Percentiles rank a stretch among this genome's conserved stretches.
These are phyloP conservation scores for Galerucella pusilla DNA, from an alignment of 2,888 invertebrate genomes.

Conservation along the genomic window DNA sequence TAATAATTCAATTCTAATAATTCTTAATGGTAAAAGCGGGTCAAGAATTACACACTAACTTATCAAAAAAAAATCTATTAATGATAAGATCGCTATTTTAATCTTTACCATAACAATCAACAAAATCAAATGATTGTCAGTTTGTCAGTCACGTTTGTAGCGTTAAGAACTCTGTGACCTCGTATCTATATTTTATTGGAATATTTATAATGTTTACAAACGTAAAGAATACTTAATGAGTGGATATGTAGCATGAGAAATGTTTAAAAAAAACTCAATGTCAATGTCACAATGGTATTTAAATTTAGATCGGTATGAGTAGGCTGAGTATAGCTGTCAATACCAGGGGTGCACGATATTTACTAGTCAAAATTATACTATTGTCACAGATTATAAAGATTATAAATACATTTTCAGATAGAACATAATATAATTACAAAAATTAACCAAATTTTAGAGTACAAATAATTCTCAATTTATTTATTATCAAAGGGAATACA, in stretches of 20 bases:
- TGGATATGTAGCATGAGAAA: neutral
- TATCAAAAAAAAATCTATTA: neutral
- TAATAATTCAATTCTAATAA: neutral
- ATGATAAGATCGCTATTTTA: neutral
- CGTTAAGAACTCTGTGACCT: constrained; percentile 14
- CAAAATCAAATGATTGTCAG: neutral
- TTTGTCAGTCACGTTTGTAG: neutral
- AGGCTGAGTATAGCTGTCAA: neutral
- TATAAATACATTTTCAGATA: too few species aligned
- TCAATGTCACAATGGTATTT: constrained; percentile 17
- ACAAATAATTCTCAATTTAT: too few species aligned
- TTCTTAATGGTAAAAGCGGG: neutral
- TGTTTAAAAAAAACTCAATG: constrained; percentile 3
- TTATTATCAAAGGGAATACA: too few species aligned
- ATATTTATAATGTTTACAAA: constrained; percentile 11
- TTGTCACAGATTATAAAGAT: too few species aligned
- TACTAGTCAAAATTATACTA: neutral
- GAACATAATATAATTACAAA: too few species aligned
- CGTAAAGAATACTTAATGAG: constrained; percentile 4
- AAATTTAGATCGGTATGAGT: neutral
- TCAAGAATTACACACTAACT: neutral
- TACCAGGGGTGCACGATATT: constrained; percentile 1
- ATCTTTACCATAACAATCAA: neutral
- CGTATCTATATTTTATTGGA: constrained; percentile 15
- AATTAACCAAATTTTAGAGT: too few species aligned